Evolutionary conservation across 2,797 vertebrate species (phyloP).

Genomic region (Enteromius viviparus): DNA sequence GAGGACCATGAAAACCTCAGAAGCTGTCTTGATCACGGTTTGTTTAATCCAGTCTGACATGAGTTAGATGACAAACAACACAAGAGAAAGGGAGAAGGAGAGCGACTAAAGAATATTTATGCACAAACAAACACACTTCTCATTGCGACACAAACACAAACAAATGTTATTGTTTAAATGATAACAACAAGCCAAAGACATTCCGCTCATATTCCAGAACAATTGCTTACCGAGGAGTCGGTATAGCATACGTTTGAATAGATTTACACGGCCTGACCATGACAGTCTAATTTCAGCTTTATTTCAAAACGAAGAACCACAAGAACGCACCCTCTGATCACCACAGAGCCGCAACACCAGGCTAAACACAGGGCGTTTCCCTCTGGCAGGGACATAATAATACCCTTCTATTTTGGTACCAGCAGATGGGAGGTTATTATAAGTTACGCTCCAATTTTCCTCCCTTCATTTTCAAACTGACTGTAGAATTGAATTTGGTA

Average conservation of each 20-base stretch:
- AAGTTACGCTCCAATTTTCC: conserved; percentile 74
- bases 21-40: conserved; percentile 58
- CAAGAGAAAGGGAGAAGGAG: neutral
- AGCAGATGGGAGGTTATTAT: conserved; percentile 81
- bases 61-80: conserved; percentile 52
- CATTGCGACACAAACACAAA: conserved; percentile 32
- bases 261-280: conserved; percentile 61
- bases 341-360: conserved; percentile 79
- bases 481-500: conserved; percentile 67
- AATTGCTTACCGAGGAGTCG: conserved; percentile 6
- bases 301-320: conserved; percentile 70
- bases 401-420: conserved; percentile 82
- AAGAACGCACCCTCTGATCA: conserved; percentile 77
- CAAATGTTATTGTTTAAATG: conserved; percentile 10
- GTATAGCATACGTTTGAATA: conserved; percentile 14
- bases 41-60: conserved; percentile 59
- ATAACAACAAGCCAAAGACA: conserved; percentile 6
- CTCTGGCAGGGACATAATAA: conserved; percentile 79
- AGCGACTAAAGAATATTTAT: conserved; percentile 8
- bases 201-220: neutral
- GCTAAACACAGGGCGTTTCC: conserved; percentile 84
- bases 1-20: conserved; percentile 49
- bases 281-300: conserved; percentile 78
- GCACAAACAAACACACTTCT: conserved; percentile 48
- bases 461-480: conserved; percentile 73